These are phyloP conservation scores for Temnothorax rugatulus DNA, from an alignment of 2,888 invertebrate genomes.

Conservation along the genomic window DNA sequence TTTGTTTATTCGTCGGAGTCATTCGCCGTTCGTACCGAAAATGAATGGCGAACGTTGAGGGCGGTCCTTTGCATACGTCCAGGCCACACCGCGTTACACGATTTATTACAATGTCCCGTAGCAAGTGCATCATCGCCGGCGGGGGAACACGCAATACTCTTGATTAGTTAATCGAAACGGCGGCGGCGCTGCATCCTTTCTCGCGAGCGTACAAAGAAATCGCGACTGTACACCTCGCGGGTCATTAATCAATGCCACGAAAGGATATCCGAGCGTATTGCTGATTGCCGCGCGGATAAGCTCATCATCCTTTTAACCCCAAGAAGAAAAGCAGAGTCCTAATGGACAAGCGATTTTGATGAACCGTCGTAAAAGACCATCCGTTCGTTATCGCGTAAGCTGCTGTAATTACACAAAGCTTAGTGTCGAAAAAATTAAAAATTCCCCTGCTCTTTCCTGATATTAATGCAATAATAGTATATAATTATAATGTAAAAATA, in stretches of 20 bases:
- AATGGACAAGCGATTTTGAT: conserved; percentile 48
- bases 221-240: conserved; percentile 58
- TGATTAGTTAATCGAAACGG: conserved; percentile 62
- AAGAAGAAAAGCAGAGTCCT: conserved; percentile 20
- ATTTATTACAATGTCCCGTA: conserved; percentile 51
- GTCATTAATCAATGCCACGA: conserved; percentile 71
- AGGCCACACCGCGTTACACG: conserved; percentile 3
- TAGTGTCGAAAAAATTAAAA: conserved; percentile 1
- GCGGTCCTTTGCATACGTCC: conserved; percentile 25
- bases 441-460: not conserved
- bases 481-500: not conserved
- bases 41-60: conserved; percentile 44
- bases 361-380: conserved; percentile 25
- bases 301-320: conserved; percentile 30
- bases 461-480: conserved; percentile 5
- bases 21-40: conserved; percentile 26
- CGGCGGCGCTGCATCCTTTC: conserved; percentile 44
- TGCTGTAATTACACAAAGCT: conserved; percentile 3
- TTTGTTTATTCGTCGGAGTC: conserved; percentile 13
- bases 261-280: conserved; percentile 62
- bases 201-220: conserved; percentile 62
- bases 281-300: conserved; percentile 59
- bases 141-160: conserved; percentile 42
- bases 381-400: not conserved
- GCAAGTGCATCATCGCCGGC: conserved; percentile 52